phyloP scores from a whole-genome alignment of 2,888 invertebrate species.

The Cheilosia pagana region DNA sequence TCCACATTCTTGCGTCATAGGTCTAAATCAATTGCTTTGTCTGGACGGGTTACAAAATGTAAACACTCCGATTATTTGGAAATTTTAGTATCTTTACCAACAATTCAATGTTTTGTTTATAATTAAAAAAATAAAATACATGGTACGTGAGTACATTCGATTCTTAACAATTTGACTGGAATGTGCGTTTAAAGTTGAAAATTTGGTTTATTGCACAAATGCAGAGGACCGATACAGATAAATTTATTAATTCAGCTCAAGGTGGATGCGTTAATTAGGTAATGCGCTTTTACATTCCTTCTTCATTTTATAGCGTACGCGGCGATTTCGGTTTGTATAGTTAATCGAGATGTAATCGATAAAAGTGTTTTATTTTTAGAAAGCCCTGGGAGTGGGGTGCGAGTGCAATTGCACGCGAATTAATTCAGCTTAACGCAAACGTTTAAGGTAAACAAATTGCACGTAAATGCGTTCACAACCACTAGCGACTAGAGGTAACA shows the following conservation, averaged over 20 bases:
- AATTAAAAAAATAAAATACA: slow-evolving; percentile 28
- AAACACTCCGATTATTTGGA: slow-evolving; percentile 13
- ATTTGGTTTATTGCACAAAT: slow-evolving; percentile 7
- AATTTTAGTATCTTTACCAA: slow-evolving; percentile 1
- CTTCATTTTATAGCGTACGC: not conserved
- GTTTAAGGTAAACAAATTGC: not conserved
- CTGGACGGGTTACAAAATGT: slow-evolving; percentile 14
- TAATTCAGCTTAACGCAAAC: not conserved
- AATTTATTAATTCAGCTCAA: slow-evolving; percentile 5
- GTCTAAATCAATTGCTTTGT: slow-evolving; percentile 2
- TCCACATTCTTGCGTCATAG: slow-evolving; percentile 8
- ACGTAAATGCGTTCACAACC: not conserved
- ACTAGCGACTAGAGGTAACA: not conserved
- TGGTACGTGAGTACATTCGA: slow-evolving; percentile 24
- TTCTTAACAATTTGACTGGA: slow-evolving; percentile 2
- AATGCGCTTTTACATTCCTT: not conserved
- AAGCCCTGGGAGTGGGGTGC: not conserved
- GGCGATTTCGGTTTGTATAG: slow-evolving; percentile 2
- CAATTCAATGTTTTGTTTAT: slow-evolving; percentile 36
- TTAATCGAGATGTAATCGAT: not conserved
- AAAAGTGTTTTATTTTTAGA: slow-evolving; percentile 15
- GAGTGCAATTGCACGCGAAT: not conserved
- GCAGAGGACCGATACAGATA: not conserved
- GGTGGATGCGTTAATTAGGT: not conserved
- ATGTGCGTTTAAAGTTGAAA: slow-evolving; percentile 3